Percentiles rank a stretch among this genome's conserved stretches.
Evolutionary conservation across 2,797 vertebrate species (phyloP).

Genomic region (Xenops minutus): DNA sequence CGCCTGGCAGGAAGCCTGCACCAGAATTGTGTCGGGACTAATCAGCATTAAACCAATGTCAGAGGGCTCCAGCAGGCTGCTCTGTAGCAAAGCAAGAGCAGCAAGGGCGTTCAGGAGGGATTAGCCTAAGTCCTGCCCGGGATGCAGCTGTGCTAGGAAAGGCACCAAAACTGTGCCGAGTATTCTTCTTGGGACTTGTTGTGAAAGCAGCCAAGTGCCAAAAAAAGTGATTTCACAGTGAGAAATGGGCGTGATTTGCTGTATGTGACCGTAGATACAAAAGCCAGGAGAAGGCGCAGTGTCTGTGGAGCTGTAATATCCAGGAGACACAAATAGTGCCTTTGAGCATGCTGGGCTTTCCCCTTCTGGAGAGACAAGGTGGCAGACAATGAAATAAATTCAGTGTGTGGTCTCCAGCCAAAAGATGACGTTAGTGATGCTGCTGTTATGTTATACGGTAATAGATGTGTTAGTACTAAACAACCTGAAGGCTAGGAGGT

Average conservation of each 20-base stretch:
- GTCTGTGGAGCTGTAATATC: neutral
- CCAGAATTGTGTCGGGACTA: constrained; percentile 57
- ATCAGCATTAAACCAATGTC: constrained; percentile 52
- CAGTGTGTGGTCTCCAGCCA: neutral
- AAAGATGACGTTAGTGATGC: neutral
- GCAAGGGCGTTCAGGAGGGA: neutral
- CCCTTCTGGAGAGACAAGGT: neutral
- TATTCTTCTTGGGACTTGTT: neutral
- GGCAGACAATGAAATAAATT: neutral
- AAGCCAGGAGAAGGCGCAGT: neutral
- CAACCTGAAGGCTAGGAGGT: neutral
- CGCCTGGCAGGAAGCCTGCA: constrained; percentile 63
- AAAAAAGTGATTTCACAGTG: neutral
- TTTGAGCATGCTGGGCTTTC: neutral
- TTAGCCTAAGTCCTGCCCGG: neutral
- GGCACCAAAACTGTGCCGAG: rapidly evolving
- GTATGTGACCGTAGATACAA: neutral
- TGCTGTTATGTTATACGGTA: neutral
- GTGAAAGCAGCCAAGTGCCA: neutral
- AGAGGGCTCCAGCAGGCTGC: constrained; percentile 15
- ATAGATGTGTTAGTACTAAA: neutral
- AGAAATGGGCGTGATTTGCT: neutral
- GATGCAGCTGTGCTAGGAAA: constrained; percentile 6
- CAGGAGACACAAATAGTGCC: neutral
- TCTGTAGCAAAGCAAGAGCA: constrained; percentile 20